Evolutionary conservation across 2,888 invertebrate genomes (phyloP).

Genomic region (Lamellibrachia columna): DNA sequence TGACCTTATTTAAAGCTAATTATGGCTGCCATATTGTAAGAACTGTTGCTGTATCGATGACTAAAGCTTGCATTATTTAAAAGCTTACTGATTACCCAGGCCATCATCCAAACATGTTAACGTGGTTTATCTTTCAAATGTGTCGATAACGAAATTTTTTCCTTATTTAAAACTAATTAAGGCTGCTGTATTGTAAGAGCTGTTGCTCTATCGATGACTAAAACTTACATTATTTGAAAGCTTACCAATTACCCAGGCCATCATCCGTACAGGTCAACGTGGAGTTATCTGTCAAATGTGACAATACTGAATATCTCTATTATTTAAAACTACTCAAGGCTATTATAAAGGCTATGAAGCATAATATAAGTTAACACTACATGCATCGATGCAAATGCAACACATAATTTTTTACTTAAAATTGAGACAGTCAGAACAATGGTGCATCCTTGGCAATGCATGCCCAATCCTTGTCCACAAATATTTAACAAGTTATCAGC

Average conservation of each 20-base stretch:
- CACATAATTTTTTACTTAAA: no score
- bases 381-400: no score
- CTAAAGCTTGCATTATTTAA: slow-evolving; percentile 16
- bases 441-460: no score
- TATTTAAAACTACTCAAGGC: not conserved
- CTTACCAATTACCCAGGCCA: slow-evolving; percentile 10
- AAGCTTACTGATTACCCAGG: slow-evolving; percentile 10
- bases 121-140: not conserved
- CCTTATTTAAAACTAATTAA: not conserved
- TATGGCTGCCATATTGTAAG: not conserved
- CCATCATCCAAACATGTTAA: not conserved
- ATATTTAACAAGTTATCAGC: no score
- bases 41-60: not conserved
- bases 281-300: not conserved
- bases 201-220: not conserved
- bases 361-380: no score
- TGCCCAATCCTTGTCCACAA: no score
- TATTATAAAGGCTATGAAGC: no score
- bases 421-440: no score
- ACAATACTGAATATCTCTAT: not conserved
- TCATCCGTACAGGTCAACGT: not conserved
- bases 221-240: slow-evolving; percentile 16
- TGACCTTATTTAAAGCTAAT: not conserved
- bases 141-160: not conserved
- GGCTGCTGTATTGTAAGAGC: not conserved